These are phyloP conservation scores for Trididemnum clinides DNA, from an alignment of 23 tunicate genomes.

Conservation along the genomic window DNA sequence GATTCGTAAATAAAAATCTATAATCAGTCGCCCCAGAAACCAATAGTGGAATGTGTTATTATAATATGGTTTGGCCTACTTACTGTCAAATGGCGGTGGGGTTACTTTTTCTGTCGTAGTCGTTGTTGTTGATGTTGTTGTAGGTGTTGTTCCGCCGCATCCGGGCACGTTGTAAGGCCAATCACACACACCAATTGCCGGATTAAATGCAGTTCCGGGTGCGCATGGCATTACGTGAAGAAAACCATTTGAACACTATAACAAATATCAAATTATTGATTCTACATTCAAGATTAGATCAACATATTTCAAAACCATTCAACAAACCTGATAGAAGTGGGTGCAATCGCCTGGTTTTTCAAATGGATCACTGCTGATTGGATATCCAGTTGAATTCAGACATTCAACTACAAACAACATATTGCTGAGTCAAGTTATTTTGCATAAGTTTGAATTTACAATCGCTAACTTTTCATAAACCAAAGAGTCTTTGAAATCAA, in stretches of 20 bases:
- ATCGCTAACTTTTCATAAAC: not conserved
- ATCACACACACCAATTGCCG: slow-evolving; percentile 55
- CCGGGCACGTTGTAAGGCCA: slow-evolving; percentile 64
- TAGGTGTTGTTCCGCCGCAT: slow-evolving; percentile 40
- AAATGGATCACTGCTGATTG: no score
- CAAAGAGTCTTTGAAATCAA: no score
- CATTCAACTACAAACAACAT: no score
- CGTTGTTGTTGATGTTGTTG: slow-evolving; percentile 38
- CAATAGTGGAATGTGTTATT: no score
- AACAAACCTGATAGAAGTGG: no score
- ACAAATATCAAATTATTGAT: not conserved
- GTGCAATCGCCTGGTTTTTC: slow-evolving; percentile 21
- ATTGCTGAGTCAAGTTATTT: no score
- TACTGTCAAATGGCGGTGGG: no score
- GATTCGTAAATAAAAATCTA: no score
- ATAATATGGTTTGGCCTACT: no score
- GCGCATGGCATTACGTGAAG: slow-evolving; percentile 37
- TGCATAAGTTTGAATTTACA: not conserved
- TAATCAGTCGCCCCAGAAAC: no score
- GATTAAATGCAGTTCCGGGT: slow-evolving; percentile 45
- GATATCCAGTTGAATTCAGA: no score
- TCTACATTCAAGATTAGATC: not conserved
- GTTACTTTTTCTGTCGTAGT: not conserved
- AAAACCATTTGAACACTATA: slow-evolving; percentile 25
- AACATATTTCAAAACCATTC: not conserved